Percentiles rank a stretch among this genome's conserved stretches.
Evolutionary conservation across 23 tunicate genomes (phyloP).

Genomic region (Ciona savignyi): DNA sequence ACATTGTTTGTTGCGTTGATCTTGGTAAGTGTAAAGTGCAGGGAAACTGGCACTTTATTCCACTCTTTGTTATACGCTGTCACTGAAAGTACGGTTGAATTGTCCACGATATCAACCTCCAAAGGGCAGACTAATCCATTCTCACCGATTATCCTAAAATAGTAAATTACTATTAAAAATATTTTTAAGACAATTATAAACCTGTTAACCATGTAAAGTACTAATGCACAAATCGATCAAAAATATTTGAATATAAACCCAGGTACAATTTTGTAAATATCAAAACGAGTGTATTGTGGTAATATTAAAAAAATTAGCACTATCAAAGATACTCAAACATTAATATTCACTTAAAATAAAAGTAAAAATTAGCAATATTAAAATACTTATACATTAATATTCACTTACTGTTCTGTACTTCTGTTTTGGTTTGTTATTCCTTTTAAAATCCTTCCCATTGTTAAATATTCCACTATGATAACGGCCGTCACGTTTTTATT

Average conservation of each 20-base stretch:
- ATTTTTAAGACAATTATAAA: background rate
- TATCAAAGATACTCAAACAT: no score
- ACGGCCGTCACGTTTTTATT: constrained; percentile 11
- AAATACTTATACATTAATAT: background rate
- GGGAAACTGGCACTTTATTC: constrained; percentile 36
- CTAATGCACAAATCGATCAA: no score
- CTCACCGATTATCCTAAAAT: background rate
- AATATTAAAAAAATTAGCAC: no score
- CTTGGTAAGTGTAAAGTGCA: constrained; percentile 14
- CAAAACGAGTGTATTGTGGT: no score
- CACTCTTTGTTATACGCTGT: constrained; percentile 39
- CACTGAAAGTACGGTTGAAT: constrained; percentile 22
- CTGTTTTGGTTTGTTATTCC: background rate
- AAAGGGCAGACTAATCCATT: background rate
- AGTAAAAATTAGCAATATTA: background rate
- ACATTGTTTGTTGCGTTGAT: constrained; percentile 7
- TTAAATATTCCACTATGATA: constrained; percentile 30
- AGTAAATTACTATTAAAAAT: background rate
- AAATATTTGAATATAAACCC: no score
- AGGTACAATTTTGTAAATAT: background rate
- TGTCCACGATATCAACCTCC: background rate
- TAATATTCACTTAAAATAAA: background rate
- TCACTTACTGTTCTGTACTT: constrained; percentile 5
- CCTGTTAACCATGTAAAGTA: no score
- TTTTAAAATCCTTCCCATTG: constrained; percentile 18